Base-by-base conservation (phyloP, 2,888 invertebrate species). In the Tortrix viridana region DNA sequence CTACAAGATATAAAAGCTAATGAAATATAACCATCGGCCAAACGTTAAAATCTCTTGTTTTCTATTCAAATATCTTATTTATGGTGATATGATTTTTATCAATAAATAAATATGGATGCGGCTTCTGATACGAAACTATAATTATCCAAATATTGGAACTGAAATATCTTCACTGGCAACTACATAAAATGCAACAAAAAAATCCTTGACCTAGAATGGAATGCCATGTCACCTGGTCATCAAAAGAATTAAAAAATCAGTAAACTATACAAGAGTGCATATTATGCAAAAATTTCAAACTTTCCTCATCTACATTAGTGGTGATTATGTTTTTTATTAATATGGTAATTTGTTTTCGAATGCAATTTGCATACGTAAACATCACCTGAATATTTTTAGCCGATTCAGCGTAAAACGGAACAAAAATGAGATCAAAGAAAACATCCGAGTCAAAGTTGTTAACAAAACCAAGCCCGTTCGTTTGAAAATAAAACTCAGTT, bases 261-360 rank as follows among this genome's bases (percentile, higher is more conserved):
- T 18, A 19, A 18, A 37, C 37, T n/a, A 20, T 23, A 56, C n/a
- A 44, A 3, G 47, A 32, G 23, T 38, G 47, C n/a, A 50, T 43
- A 53, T 58, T 53, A 63, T 63, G 53, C 53, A 53, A 63, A 63
- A 22, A 47, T 52, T 58, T n/a, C 2, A 55, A 43, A 58, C 58
- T 58, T 63, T 63, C 58, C 18, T 58, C 57, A 18, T 56, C 20
- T 14, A 50, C 57, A 46, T 61, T 61, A 56, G 22, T 18, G 14
- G 20, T 19, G 54, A 48, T 55, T 56, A 61, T 56, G 43, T 55
- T 37, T 56, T 56, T 43, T 38, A 62, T 50, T 46, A 49, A 38
- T 61, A 55, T 56, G 56, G 56, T 62, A 50, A 50, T 62, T 19
- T 18, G 16, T 50, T 50, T 46, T 14, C 46, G 20, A 50, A 48